phyloP scores from a whole-genome alignment of 2,797 vertebrate genomes.

The Sphaeramia orbicularis region DNA sequence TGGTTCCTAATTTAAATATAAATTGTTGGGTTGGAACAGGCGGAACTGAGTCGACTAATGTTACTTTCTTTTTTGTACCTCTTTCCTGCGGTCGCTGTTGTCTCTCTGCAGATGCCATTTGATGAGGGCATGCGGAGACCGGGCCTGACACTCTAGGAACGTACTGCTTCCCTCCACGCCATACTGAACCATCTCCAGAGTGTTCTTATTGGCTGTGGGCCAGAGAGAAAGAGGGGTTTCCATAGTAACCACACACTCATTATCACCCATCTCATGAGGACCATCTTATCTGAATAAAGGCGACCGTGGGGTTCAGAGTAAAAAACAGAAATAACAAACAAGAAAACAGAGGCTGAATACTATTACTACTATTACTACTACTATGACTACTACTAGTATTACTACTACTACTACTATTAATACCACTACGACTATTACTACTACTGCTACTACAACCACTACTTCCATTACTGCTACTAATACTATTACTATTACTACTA shows the following conservation, averaged over 20 bases:
- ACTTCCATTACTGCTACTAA: too few species aligned
- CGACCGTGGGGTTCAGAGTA: not conserved
- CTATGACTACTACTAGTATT: too few species aligned
- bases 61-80: too few species aligned
- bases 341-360: constrained; percentile 10
- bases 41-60: too few species aligned
- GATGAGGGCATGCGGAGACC: constrained; percentile 92
- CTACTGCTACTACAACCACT: too few species aligned
- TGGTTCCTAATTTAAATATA: too few species aligned
- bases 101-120: constrained; percentile 97
- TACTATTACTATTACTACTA: too few species aligned
- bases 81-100: constrained; percentile 94
- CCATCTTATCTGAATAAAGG: constrained; percentile 38
- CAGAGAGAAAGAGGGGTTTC: constrained; percentile 55
- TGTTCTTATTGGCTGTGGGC: constrained; percentile 92
- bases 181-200: constrained; percentile 93
- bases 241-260: constrained; percentile 67
- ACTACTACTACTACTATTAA: too few species aligned
- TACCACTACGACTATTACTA: too few species aligned
- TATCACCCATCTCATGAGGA: constrained; percentile 30
- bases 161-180: constrained; percentile 96
- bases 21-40: too few species aligned
- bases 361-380: too few species aligned
- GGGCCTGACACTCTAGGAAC: constrained; percentile 97
- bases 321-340: constrained; percentile 4